A percentile compares a stretch with the other conserved stretches of the same genome.
Conservation (phyloP, 2,797 vertebrate species). For the Pangasius mekongensis region DNA sequence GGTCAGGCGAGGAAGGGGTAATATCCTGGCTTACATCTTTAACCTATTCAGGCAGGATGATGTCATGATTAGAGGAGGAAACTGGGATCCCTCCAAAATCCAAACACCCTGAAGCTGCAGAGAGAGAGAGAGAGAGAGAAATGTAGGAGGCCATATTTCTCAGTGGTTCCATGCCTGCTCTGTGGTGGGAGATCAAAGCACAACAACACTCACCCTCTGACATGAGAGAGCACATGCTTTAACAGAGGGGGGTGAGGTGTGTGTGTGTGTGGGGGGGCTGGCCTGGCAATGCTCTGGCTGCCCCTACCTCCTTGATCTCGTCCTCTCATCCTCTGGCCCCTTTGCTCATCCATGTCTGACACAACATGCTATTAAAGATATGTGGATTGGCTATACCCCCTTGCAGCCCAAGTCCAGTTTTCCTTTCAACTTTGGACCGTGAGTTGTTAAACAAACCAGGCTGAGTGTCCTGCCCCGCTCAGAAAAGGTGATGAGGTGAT, state of each 20-base stretch:
- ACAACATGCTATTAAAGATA: conserved; percentile 62
- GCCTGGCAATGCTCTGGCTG: conserved; percentile 52
- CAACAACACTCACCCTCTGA: conserved; percentile 70
- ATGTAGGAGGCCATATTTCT: conserved; percentile 53
- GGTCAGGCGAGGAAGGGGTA: conserved; percentile 70
- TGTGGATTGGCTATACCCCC: conserved; percentile 56
- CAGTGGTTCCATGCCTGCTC: conserved; percentile 50
- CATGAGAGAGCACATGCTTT: conserved; percentile 69
- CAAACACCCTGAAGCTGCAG: conserved; percentile 78
- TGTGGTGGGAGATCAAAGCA: conserved; percentile 77
- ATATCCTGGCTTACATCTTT: conserved; percentile 84
- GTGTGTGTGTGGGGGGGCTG: conserved; percentile 34
- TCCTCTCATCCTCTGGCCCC: conserved; percentile 36
- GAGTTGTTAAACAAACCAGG: conserved; percentile 66
- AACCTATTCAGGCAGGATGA: conserved; percentile 83
- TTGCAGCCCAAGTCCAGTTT: conserved; percentile 15
- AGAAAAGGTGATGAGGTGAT: conserved; percentile 74
- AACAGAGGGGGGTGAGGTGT: conserved; percentile 59
- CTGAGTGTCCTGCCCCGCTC: conserved; percentile 54
- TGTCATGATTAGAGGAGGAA: conserved; percentile 88
- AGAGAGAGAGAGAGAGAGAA: conserved; percentile 46
- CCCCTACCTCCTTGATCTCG: conserved; percentile 57
- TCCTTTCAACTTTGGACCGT: conserved; percentile 23
- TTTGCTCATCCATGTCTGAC: conserved; percentile 61
- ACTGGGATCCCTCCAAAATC: conserved; percentile 80